Evolutionary conservation across 1,140 invertebrate genomes (phyloP).

Genomic region (Dryas iulia): DNA sequence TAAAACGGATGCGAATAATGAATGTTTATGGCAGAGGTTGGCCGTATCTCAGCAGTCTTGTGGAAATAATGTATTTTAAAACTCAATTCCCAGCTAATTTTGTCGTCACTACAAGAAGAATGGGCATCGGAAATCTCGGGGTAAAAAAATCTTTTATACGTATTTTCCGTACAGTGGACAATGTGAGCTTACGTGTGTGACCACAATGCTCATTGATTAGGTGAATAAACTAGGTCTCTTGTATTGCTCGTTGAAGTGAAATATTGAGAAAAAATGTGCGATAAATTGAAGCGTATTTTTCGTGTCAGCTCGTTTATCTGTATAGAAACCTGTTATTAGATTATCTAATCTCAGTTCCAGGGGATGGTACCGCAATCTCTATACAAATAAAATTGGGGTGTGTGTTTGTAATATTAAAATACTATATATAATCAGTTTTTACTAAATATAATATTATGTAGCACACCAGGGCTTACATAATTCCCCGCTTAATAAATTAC

Average conservation of each 20-base stretch:
- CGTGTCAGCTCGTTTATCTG: not conserved
- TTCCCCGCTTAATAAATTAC: too few relatives aligned
- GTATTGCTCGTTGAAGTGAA: not conserved
- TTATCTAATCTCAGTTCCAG: not conserved
- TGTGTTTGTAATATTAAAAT: too few relatives aligned
- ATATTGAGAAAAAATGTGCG: constrained; percentile 2
- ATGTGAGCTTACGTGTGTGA: not conserved
- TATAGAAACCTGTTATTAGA: not conserved
- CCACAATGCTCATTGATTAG: constrained; percentile 15
- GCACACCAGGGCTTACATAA: too few relatives aligned
- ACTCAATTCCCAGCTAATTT: constrained; percentile 15
- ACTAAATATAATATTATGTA: too few relatives aligned
- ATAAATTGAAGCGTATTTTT: constrained; percentile 3
- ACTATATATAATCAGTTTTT: too few relatives aligned
- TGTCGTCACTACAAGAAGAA: not conserved
- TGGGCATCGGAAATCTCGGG: constrained; percentile 1
- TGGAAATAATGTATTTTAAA: constrained; percentile 10
- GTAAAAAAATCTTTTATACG: constrained; percentile 9
- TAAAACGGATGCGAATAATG: constrained; percentile 9
- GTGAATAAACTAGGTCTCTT: constrained; percentile 4
- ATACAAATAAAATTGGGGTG: too few relatives aligned
- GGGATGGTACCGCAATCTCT: too few relatives aligned
- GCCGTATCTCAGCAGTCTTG: constrained; percentile 10
- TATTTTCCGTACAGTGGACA: constrained; percentile 6
- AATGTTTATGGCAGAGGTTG: constrained; percentile 15